Evolutionary conservation across 2,113 vertebrate genomes (phyloP).

Genomic region (Brevimyrus niger): DNA sequence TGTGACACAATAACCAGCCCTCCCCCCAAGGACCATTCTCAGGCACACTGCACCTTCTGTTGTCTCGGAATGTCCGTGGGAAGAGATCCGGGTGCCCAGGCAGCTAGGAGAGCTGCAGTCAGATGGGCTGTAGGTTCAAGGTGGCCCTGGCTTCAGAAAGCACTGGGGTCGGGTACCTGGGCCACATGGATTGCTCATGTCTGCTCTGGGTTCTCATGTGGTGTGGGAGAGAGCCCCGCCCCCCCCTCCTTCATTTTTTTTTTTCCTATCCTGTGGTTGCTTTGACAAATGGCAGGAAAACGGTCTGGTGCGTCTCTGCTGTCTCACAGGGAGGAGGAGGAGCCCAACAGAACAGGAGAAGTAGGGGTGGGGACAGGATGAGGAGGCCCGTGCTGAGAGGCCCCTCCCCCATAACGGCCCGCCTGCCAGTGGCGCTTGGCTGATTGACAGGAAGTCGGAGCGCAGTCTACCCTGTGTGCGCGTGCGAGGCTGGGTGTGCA

Average conservation of each 20-base stretch:
- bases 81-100: not conserved
- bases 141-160: not conserved
- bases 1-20: not conserved
- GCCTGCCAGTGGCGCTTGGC: not conserved
- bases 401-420: not conserved
- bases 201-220: not conserved
- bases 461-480: not conserved
- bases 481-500: not conserved
- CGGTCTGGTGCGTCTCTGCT: not conserved
- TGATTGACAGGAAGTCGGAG: conserved; percentile 23
- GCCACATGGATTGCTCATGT: not conserved
- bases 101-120: not conserved
- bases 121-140: not conserved
- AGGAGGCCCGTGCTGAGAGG: not conserved
- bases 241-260: not conserved
- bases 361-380: not conserved
- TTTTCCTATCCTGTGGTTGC: not conserved
- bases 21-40: not conserved
- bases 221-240: not conserved
- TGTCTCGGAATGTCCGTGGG: not conserved
- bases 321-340: not conserved
- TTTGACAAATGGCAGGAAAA: conserved; percentile 9
- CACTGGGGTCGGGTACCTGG: not conserved
- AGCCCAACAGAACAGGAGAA: not conserved
- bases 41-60: not conserved